Evolutionary conservation across 2,888 invertebrate species (phyloP).

Genomic region (Lagria hirta): DNA sequence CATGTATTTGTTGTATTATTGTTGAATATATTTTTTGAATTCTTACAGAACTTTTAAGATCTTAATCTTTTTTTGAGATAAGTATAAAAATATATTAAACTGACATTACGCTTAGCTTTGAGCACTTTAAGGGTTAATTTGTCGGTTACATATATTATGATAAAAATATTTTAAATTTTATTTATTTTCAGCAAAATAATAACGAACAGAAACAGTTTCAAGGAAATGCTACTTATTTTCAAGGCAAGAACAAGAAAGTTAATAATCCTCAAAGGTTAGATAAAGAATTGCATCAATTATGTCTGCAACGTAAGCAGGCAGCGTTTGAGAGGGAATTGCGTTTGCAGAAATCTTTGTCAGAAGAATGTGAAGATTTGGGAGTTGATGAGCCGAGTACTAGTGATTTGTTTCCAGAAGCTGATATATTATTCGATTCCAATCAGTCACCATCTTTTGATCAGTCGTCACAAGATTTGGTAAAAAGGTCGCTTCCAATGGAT

Average conservation of each 20-base stretch:
- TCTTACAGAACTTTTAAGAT: no score
- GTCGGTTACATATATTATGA: no score
- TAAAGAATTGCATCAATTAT: slow-evolving; percentile 49
- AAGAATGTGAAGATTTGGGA: slow-evolving; percentile 77
- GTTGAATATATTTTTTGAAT: no score
- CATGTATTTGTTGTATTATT: no score
- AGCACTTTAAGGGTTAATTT: no score
- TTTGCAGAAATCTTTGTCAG: slow-evolving; percentile 71
- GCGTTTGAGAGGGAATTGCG: slow-evolving; percentile 60
- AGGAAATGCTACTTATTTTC: slow-evolving; percentile 44
- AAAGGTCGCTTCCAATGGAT: slow-evolving; percentile 28
- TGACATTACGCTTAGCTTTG: no score
- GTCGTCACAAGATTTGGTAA: slow-evolving; percentile 54
- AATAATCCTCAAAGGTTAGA: slow-evolving; percentile 42
- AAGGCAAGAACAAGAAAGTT: slow-evolving; percentile 47
- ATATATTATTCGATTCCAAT: slow-evolving; percentile 70
- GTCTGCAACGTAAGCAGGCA: slow-evolving; percentile 55
- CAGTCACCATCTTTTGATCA: slow-evolving; percentile 69
- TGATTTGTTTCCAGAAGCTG: slow-evolving; percentile 77
- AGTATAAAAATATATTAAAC: no score
- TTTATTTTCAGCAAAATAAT: slow-evolving; percentile 38
- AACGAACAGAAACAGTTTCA: slow-evolving; percentile 42
- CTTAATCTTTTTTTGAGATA: no score
- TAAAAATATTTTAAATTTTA: no score
- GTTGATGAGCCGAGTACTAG: slow-evolving; percentile 80